phyloP scores from a whole-genome alignment of 2,888 invertebrate genomes.

The Griposia aprilina region DNA sequence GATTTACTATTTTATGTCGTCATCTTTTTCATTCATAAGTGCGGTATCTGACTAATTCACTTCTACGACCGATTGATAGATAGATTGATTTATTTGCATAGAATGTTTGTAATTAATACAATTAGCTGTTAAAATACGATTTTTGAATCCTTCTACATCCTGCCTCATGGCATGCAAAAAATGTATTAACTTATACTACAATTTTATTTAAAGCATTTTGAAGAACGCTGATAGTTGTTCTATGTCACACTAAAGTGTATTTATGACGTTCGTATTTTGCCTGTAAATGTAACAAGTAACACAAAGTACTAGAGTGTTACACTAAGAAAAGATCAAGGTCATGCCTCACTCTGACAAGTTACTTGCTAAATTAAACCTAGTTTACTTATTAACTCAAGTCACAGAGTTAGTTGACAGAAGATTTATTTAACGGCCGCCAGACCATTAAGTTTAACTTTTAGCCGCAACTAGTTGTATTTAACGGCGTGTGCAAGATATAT shows the following conservation, averaged over 20 bases:
- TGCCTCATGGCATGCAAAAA: too few relatives aligned
- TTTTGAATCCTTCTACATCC: too few relatives aligned
- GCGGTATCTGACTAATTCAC: not conserved
- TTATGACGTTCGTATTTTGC: not conserved
- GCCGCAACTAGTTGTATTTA: slow-evolving; percentile 56
- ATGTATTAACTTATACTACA: too few relatives aligned
- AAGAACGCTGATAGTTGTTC: not conserved
- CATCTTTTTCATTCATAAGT: too few relatives aligned
- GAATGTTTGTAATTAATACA: too few relatives aligned
- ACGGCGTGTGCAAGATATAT: slow-evolving; percentile 57
- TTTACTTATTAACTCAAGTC: slow-evolving; percentile 48
- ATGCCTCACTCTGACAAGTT: slow-evolving; percentile 36
- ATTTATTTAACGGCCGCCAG: slow-evolving; percentile 59
- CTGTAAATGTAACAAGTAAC: too few relatives aligned
- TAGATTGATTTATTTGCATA: too few relatives aligned
- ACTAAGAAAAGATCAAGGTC: slow-evolving; percentile 1
- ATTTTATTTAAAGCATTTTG: too few relatives aligned
- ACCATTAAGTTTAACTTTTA: slow-evolving; percentile 59
- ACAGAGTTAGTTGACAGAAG: slow-evolving; percentile 49
- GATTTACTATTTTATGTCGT: too few relatives aligned
- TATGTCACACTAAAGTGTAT: not conserved
- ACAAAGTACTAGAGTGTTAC: not conserved
- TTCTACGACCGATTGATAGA: not conserved
- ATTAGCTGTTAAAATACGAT: too few relatives aligned
- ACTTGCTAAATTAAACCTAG: slow-evolving; percentile 47